A percentile compares a stretch with the other conserved stretches of the same genome.
These are phyloP conservation scores for Acrocephalus arundinaceus DNA, from an alignment of 2,113 vertebrate species.

Conservation along the genomic window DNA sequence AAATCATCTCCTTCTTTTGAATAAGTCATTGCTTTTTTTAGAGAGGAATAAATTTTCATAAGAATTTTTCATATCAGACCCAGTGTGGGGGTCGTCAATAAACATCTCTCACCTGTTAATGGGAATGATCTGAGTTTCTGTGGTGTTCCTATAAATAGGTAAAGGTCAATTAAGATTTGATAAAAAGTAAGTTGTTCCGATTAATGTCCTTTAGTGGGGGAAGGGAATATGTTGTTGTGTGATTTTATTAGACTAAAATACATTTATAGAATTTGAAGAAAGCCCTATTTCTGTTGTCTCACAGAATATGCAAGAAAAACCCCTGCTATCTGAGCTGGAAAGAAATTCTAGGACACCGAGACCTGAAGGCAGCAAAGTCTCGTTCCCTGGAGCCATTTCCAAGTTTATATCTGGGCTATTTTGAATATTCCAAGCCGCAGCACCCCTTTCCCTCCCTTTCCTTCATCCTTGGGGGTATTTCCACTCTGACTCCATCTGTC, in stretches of 20 bases:
- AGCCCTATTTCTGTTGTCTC: not conserved
- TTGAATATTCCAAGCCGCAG: not conserved
- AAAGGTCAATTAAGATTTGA: not conserved
- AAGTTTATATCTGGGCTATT: not conserved
- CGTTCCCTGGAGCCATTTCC: not conserved
- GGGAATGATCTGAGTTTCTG: not conserved
- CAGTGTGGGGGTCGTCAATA: not conserved
- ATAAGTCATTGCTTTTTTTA: slow-evolving; percentile 27
- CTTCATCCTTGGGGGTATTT: not conserved
- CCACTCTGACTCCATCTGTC: not conserved
- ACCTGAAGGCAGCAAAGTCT: not conserved
- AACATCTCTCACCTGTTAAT: slow-evolving; percentile 12
- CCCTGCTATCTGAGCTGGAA: slow-evolving; percentile 6
- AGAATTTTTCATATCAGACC: not conserved
- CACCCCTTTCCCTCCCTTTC: not conserved
- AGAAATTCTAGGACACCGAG: not conserved
- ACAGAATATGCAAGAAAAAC: not conserved
- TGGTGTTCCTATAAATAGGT: not conserved
- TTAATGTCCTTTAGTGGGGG: not conserved
- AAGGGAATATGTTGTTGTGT: not conserved
- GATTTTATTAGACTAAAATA: slow-evolving; percentile 3
- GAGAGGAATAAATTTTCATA: slow-evolving; percentile 11
- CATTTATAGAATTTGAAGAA: not conserved
- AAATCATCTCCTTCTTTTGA: slow-evolving; percentile 21
- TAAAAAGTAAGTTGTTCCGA: not conserved